Evolutionary conservation across 2,888 invertebrate genomes (phyloP).

Genomic region (Steinernema hermaphroditum): DNA sequence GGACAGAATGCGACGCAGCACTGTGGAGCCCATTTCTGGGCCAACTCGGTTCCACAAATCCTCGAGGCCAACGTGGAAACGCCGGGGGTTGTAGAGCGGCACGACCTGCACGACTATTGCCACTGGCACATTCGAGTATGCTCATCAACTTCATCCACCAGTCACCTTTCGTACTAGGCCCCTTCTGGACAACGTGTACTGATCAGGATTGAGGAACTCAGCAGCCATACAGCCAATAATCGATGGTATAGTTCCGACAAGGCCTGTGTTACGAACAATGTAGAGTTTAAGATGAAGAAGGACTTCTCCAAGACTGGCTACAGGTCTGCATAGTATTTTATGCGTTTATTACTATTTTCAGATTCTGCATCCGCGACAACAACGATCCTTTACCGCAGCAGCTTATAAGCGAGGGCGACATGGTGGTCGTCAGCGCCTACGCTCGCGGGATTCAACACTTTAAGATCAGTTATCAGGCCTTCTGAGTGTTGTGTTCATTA

Average conservation of each 20-base stretch:
- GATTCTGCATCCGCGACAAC: too few species aligned
- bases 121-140: constrained; percentile 6
- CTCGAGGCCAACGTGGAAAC: not conserved
- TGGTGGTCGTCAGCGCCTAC: not conserved
- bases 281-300: not conserved
- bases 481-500: not conserved
- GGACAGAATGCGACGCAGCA: not conserved
- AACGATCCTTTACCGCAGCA: too few species aligned
- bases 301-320: not conserved
- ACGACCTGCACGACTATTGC: not conserved
- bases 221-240: too few species aligned
- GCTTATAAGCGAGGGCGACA: not conserved
- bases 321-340: not conserved
- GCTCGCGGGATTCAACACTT: not conserved
- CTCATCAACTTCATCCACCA: too few species aligned
- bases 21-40: not conserved
- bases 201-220: not conserved
- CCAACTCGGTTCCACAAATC: not conserved
- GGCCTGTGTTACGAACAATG: too few species aligned
- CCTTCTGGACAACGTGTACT: not conserved
- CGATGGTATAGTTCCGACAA: too few species aligned
- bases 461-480: not conserved
- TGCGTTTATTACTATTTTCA: too few species aligned
- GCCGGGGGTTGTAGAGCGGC: not conserved
- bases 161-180: not conserved